Percentiles rank a stretch among this genome's conserved stretches.
Conservation (phyloP, 2,888 invertebrate species). For the Agrotis segetum region DNA sequence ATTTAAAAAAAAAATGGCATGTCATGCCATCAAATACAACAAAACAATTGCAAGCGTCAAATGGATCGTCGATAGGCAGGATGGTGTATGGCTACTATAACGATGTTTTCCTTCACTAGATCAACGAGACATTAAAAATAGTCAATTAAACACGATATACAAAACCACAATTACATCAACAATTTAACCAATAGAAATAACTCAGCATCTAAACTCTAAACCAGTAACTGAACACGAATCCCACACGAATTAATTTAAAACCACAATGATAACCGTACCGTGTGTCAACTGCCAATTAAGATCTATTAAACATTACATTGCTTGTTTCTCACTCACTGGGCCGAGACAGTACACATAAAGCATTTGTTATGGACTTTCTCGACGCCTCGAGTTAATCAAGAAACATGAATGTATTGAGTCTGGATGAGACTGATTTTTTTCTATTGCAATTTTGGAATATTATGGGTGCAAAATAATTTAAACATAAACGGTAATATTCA, state of each 20-base stretch:
- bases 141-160: background rate
- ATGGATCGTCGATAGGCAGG: too few relatives aligned
- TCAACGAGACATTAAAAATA: too few relatives aligned
- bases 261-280: conserved; percentile 53
- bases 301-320: conserved; percentile 81
- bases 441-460: too few relatives aligned
- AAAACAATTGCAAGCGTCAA: too few relatives aligned
- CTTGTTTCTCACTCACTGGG: conserved; percentile 78
- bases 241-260: conserved; percentile 68
- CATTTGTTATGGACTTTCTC: conserved; percentile 83
- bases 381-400: conserved; percentile 75
- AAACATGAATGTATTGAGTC: conserved; percentile 17
- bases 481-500: too few relatives aligned
- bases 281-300: conserved; percentile 82
- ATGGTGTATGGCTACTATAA: too few relatives aligned
- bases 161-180: conserved; percentile 3
- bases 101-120: too few relatives aligned
- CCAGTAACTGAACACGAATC: conserved; percentile 56
- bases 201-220: conserved; percentile 13
- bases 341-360: conserved; percentile 80
- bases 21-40: too few relatives aligned
- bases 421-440: conserved; percentile 27
- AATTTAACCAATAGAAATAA: conserved; percentile 3
- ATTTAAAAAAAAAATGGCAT: too few relatives aligned
- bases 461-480: too few relatives aligned